phyloP scores from a whole-genome alignment of 2,888 invertebrate species.

The Scelioninae gen. 2 region DNA sequence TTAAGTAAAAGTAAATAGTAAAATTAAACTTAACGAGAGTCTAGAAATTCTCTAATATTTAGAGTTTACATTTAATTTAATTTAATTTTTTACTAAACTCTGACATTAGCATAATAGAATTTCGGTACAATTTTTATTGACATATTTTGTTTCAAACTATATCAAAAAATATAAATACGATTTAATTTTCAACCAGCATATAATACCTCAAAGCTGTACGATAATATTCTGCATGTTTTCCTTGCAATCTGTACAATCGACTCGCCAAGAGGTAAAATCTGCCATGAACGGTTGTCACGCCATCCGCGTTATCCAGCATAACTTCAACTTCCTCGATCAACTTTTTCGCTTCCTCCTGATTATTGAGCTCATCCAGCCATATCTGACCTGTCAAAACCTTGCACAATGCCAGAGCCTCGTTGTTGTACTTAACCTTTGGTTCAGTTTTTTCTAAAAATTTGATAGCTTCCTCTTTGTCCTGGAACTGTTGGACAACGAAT shows the following conservation, averaged over 20 bases:
- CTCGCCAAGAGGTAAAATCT: slow-evolving; percentile 95
- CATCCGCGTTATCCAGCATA: slow-evolving; percentile 91
- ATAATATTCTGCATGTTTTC: slow-evolving; percentile 96
- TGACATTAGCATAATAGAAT: too few species aligned
- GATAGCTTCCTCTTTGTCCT: slow-evolving; percentile 88
- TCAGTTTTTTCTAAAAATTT: slow-evolving; percentile 93
- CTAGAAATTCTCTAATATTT: too few species aligned
- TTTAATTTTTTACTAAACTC: too few species aligned
- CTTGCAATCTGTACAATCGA: slow-evolving; percentile 89
- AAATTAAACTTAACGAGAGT: too few species aligned
- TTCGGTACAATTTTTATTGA: too few species aligned
- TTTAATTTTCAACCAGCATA: background rate
- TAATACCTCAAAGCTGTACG: slow-evolving; percentile 89
- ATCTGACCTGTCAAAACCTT: slow-evolving; percentile 91
- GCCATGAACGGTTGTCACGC: slow-evolving; percentile 94
- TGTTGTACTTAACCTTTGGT: slow-evolving; percentile 88
- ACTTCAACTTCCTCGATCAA: slow-evolving; percentile 91
- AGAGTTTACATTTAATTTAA: too few species aligned
- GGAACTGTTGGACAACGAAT: slow-evolving; percentile 84
- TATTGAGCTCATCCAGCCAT: slow-evolving; percentile 85
- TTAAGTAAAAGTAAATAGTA: too few species aligned
- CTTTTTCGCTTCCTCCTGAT: slow-evolving; percentile 86
- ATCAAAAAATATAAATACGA: too few species aligned
- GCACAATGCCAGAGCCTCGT: slow-evolving; percentile 92
- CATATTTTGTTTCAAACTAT: too few species aligned